A percentile compares a stretch with the other conserved stretches of the same genome.
Evolutionary conservation across 2,113 vertebrate genomes (phyloP).

Genomic region (rat (Rattus norvegicus)): GRCr8 NC_086022.1:44118001-44118500

Average conservation of each 20-base stretch:
- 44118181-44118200: conserved; percentile 15
- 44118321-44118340: background rate
- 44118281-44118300: background rate
- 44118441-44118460: background rate
- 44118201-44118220: background rate
- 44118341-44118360: background rate
- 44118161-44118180: conserved; percentile 15
- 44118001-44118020: conserved; percentile 62
- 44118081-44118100: conserved; percentile 36
- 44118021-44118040: conserved; percentile 47
- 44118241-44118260: background rate
- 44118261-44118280: background rate
- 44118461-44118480: background rate
- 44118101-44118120: conserved; percentile 24
- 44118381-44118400: background rate
- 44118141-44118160: background rate
- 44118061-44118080: background rate
- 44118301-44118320: background rate
- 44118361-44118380: background rate
- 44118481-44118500: background rate
- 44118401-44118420: background rate
- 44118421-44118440: background rate
- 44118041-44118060: conserved; percentile 9
- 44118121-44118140: conserved; percentile 8
- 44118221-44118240: conserved; percentile 23